These are phyloP conservation scores for Gallinago nigripennis DNA, from an alignment of 2,797 vertebrate species.

Conservation along the genomic window DNA sequence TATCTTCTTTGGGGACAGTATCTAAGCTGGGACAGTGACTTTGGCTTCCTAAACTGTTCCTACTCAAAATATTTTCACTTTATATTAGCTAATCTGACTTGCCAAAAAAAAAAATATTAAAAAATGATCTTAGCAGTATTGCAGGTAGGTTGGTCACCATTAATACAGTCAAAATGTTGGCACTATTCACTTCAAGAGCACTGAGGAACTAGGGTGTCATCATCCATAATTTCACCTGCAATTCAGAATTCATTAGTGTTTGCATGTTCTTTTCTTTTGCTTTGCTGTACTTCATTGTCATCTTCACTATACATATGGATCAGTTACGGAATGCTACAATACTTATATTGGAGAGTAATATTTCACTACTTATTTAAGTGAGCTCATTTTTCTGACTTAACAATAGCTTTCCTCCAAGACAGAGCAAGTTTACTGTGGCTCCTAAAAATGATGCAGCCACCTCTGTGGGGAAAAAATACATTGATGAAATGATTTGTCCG, in stretches of 20 bases:
- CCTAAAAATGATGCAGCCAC: not conserved
- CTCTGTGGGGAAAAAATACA: not conserved
- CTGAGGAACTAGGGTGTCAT: not conserved
- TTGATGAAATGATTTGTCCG: not conserved
- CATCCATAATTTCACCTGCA: not conserved
- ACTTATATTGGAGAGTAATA: not conserved
- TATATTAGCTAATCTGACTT: not conserved
- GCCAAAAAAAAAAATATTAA: not conserved
- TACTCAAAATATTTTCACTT: not conserved
- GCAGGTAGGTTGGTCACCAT: not conserved
- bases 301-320: not conserved
- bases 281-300: not conserved
- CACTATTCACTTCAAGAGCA: not conserved
- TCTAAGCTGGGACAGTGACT: not conserved
- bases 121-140: not conserved
- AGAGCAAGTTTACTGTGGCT: not conserved
- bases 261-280: not conserved
- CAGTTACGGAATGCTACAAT: not conserved
- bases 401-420: not conserved
- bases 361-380: not conserved
- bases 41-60: not conserved
- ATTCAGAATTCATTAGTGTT: not conserved
- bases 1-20: not conserved
- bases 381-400: not conserved
- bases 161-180: not conserved